These are phyloP conservation scores for Azorinus chamasolen DNA, from an alignment of 2,888 invertebrate genomes.

Conservation along the genomic window DNA sequence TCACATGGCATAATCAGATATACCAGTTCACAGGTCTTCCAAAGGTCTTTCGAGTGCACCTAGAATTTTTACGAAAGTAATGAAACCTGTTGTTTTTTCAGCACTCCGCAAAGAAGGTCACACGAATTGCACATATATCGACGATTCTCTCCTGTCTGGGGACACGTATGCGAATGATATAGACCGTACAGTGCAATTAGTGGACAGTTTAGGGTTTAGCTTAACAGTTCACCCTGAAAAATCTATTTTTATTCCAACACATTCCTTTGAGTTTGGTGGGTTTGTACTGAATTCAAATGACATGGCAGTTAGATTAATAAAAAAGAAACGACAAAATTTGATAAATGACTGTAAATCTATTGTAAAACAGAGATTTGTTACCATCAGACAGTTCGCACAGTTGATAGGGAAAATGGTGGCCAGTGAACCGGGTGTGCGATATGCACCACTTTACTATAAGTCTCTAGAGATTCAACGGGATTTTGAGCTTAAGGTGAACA, in stretches of 20 bases:
- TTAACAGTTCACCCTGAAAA: constrained; percentile 51
- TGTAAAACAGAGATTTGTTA: neutral
- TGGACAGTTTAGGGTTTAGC: constrained; percentile 34
- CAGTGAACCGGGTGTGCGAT: constrained; percentile 39
- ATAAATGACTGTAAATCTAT: neutral
- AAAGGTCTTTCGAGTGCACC: constrained; percentile 48
- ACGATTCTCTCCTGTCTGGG: constrained; percentile 27
- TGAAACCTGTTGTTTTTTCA: constrained; percentile 53
- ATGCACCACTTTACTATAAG: too few species aligned
- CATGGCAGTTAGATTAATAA: constrained; percentile 11
- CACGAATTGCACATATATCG: constrained; percentile 33
- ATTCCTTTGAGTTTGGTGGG: constrained; percentile 35
- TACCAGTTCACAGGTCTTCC: constrained; percentile 47
- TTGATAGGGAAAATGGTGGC: constrained; percentile 52
- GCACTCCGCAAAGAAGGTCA: constrained; percentile 33
- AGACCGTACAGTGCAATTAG: constrained; percentile 4
- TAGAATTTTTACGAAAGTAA: constrained; percentile 56
- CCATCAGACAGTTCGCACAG: too few species aligned
- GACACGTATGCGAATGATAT: constrained; percentile 27
- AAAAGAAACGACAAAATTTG: neutral
- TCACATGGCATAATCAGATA: constrained; percentile 44
- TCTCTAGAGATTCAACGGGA: constrained; percentile 28
- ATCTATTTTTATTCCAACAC: constrained; percentile 37
- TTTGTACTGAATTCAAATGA: constrained; percentile 16
- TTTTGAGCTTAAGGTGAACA: constrained; percentile 19